Evolutionary conservation across 2,888 invertebrate species (phyloP), one percentile per base, ranked within the genome.

Genomic region (Melanostoma scalare): DNA sequence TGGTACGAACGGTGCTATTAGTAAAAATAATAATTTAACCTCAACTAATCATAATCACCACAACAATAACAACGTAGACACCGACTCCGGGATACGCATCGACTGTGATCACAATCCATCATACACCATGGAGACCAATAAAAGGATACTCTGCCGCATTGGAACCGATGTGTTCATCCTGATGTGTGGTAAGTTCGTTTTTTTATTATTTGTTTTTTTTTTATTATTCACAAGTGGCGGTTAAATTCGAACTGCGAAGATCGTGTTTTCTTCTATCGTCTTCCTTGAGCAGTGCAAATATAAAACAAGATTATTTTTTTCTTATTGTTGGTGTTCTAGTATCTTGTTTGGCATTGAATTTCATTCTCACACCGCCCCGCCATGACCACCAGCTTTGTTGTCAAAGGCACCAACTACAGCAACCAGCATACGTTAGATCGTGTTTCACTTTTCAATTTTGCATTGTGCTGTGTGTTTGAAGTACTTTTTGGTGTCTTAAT

Each of bases 161-260:
- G 89, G 94, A 86, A 91, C 94, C 89, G 96, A 96, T 92, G 92
- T 95, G 87, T 87, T 93, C 78, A 93, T 95, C 87, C 89, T 95
- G 79, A 92, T 94, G 88, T 92, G 94, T 89, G 94, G 95, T 96
- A 92, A 94, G 94, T 93, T 86, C 6, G 9, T 38, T 53, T 38
- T 20, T 48, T 2, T 35, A 9, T 36, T n/a, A n/a, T n/a, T n/a
- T n/a, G n/a, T n/a, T n/a, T n/a, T n/a, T n/a, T n/a, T 33, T 55
- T 35, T 4, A 4, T 33, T 58, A 20, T 20, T 20, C 1, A 1
- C 20, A 20, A 20, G 63, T 63, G 36, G 36, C 46, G 48, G 61
- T 61, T 61, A 4, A 0, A 36, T 38, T 9, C 9, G 35, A 4
- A 3, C 3, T 33, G 6, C 33, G 4, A 36, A 33, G 46, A 61